Conservation (phyloP, 2,888 invertebrate genomes). For the Stenotaenia linearis region DNA sequence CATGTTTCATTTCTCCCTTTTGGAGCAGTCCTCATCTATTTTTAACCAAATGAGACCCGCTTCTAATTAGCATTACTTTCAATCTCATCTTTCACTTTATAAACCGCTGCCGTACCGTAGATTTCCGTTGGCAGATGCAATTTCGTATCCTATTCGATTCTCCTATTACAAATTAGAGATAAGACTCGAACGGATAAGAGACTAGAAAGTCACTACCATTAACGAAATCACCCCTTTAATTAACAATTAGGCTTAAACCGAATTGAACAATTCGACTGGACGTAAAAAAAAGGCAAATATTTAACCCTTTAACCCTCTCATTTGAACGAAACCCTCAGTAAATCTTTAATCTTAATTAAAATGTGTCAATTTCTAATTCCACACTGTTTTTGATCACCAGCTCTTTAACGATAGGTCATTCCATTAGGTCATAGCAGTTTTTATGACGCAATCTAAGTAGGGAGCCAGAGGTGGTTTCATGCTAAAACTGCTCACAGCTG, state of each 20-base stretch:
- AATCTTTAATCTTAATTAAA: background rate
- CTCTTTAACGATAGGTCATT: background rate
- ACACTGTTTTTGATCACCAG: background rate
- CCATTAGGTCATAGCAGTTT: background rate
- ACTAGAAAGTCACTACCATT: too few species aligned
- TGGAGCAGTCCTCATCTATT: background rate
- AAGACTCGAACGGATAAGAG: background rate
- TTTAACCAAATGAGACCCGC: background rate
- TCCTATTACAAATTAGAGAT: background rate
- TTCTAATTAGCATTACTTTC: background rate
- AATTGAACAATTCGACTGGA: too few species aligned
- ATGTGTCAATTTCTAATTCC: background rate
- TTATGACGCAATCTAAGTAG: background rate
- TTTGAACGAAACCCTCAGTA: background rate
- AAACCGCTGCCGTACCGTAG: background rate
- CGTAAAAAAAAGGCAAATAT: background rate
- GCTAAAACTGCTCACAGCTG: background rate
- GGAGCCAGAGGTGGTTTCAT: background rate
- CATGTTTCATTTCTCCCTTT: background rate
- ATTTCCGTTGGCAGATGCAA: background rate
- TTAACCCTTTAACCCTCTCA: background rate
- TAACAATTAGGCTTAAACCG: background rate
- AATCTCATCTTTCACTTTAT: background rate
- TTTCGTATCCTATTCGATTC: background rate
- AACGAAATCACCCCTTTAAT: background rate